phyloP scores from a whole-genome alignment of 2,113 vertebrate genomes.

The Mesitornis unicolor region DNA sequence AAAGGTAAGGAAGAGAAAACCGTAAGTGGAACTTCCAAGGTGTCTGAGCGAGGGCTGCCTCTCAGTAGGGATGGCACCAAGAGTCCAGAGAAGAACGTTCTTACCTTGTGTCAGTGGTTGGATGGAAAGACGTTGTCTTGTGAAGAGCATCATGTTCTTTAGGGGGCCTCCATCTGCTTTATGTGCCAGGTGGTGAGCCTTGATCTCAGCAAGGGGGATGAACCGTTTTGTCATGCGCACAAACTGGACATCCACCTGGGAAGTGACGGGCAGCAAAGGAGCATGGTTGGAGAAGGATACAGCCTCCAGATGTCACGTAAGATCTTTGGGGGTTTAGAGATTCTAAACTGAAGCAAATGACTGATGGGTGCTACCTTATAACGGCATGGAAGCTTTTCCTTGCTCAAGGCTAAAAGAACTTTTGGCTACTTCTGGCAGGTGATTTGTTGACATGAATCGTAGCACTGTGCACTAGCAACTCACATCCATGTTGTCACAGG shows the following conservation, averaged over 20 bases:
- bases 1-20: slow-evolving; percentile 5
- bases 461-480: background rate
- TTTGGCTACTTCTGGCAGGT: background rate
- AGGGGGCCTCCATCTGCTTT: slow-evolving; percentile 79
- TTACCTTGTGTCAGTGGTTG: slow-evolving; percentile 88
- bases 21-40: background rate
- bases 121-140: slow-evolving; percentile 85
- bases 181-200: slow-evolving; percentile 84
- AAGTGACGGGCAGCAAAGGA: background rate
- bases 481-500: background rate
- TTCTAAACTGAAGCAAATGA: background rate
- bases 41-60: background rate
- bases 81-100: background rate
- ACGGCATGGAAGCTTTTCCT: background rate
- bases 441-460: background rate
- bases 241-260: slow-evolving; percentile 91
- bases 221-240: slow-evolving; percentile 88
- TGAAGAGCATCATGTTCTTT: slow-evolving; percentile 85
- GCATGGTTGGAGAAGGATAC: background rate
- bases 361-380: background rate
- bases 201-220: slow-evolving; percentile 89
- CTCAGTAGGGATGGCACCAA: background rate
- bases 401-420: background rate
- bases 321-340: background rate
- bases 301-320: background rate